A percentile compares a stretch with the other conserved stretches of the same genome.
Evolutionary conservation across 2,797 vertebrate genomes (phyloP).

Genomic region (Sebastolobus alascanus): DNA sequence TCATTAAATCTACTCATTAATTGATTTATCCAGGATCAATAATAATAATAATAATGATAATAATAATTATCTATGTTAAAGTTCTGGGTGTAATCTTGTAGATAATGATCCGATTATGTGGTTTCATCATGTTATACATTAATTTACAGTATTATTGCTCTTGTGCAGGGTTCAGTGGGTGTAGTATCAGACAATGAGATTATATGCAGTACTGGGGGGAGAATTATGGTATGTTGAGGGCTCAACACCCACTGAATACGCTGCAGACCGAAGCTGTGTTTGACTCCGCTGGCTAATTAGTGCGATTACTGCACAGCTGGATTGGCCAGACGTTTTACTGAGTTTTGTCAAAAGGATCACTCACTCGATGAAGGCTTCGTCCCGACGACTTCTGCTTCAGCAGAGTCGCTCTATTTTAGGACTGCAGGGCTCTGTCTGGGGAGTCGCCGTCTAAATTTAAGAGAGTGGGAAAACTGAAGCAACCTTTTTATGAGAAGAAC

Average conservation of each 20-base stretch:
- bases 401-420: slow-evolving; percentile 81
- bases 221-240: slow-evolving; percentile 74
- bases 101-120: slow-evolving; percentile 12
- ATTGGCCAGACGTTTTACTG: slow-evolving; percentile 91
- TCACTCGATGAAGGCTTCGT: slow-evolving; percentile 87
- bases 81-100: neutral
- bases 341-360: slow-evolving; percentile 95
- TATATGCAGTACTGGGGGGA: slow-evolving; percentile 56
- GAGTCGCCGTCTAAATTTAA: slow-evolving; percentile 76
- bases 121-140: slow-evolving; percentile 18
- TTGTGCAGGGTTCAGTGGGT: slow-evolving; percentile 54
- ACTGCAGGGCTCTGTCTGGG: slow-evolving; percentile 69
- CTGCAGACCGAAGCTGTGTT: slow-evolving; percentile 78
- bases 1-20: slow-evolving; percentile 30
- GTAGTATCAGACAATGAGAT: slow-evolving; percentile 76
- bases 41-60: neutral
- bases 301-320: slow-evolving; percentile 97
- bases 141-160: slow-evolving; percentile 7
- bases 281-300: slow-evolving; percentile 95
- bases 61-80: neutral
- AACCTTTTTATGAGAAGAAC: slow-evolving; percentile 43
- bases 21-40: slow-evolving; percentile 39
- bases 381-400: slow-evolving; percentile 89
- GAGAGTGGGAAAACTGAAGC: slow-evolving; percentile 79
- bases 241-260: slow-evolving; percentile 67